phyloP scores from a whole-genome alignment of 2,797 vertebrate genomes.

The Tokudaia tokunoshimensis region DNA sequence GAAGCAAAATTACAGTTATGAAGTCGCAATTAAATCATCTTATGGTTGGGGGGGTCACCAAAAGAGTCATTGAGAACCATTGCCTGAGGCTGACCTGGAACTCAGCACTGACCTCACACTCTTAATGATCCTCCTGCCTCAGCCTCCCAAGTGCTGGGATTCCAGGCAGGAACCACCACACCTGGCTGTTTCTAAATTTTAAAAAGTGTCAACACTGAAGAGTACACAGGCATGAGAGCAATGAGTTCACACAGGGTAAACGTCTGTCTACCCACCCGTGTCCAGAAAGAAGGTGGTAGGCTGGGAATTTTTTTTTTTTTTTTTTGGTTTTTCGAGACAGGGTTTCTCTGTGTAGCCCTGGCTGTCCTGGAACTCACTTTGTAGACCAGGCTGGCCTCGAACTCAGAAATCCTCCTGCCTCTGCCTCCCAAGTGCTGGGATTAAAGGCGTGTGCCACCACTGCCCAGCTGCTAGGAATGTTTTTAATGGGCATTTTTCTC shows the following conservation, averaged over 20 bases:
- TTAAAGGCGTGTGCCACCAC: too few relatives aligned
- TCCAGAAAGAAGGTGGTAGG: constrained; percentile 42
- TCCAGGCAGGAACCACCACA: background rate
- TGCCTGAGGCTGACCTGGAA: background rate
- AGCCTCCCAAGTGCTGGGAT: background rate
- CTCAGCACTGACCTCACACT: background rate
- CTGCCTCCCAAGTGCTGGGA: too few relatives aligned
- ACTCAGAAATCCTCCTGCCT: too few relatives aligned
- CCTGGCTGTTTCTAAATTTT: background rate
- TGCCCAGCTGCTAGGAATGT: constrained; percentile 44
- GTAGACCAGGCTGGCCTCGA: too few relatives aligned
- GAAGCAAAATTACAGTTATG: background rate
- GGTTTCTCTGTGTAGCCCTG: too few relatives aligned
- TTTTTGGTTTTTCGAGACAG: too few relatives aligned
- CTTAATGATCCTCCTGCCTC: background rate
- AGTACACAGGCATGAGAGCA: background rate
- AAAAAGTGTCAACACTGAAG: background rate
- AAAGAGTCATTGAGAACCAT: background rate
- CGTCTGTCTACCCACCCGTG: constrained; percentile 63
- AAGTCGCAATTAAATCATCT: background rate
- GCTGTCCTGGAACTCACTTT: too few relatives aligned
- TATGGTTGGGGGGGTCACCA: too few relatives aligned
- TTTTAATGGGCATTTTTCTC: constrained; percentile 67
- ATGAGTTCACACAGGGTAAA: constrained; percentile 15
- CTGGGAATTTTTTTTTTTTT: constrained; percentile 64